These are phyloP conservation scores for Elmis aenea DNA, from an alignment of 2,888 invertebrate genomes.

Conservation along the genomic window DNA sequence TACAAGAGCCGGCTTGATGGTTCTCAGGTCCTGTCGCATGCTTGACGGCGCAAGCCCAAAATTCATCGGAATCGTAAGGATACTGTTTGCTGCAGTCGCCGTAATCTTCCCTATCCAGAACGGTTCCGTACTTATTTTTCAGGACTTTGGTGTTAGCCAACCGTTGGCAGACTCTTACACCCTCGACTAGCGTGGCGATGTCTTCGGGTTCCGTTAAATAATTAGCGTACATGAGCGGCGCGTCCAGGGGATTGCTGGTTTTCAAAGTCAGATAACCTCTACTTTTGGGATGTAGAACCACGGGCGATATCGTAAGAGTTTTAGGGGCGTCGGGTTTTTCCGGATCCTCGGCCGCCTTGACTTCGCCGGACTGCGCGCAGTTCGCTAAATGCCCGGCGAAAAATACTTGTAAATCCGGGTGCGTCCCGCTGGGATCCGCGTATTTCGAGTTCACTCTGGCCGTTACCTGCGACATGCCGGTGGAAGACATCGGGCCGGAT, in stretches of 20 bases:
- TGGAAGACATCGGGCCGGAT: constrained; percentile 59
- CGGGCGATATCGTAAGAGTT: constrained; percentile 51
- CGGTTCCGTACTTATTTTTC: constrained; percentile 55
- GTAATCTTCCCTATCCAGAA: constrained; percentile 48
- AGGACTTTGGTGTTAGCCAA: constrained; percentile 56
- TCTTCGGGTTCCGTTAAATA: constrained; percentile 68
- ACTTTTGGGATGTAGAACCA: constrained; percentile 62
- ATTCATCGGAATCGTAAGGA: constrained; percentile 58
- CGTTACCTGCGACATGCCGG: constrained; percentile 64
- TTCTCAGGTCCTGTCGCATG: constrained; percentile 74
- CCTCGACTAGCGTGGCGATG: constrained; percentile 58
- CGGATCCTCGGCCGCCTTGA: constrained; percentile 43
- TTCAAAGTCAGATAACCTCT: constrained; percentile 59
- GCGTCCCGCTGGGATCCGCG: constrained; percentile 54
- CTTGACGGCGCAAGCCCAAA: constrained; percentile 68
- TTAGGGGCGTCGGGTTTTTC: constrained; percentile 37
- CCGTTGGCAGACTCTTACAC: constrained; percentile 54
- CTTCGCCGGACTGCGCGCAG: constrained; percentile 52
- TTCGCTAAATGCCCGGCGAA: constrained; percentile 61
- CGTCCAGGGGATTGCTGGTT: constrained; percentile 61
- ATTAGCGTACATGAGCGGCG: constrained; percentile 73
- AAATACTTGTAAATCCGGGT: constrained; percentile 64
- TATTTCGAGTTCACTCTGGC: constrained; percentile 59
- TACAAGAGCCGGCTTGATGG: constrained; percentile 77
- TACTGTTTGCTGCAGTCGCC: constrained; percentile 47